A percentile compares a stretch with the other conserved stretches of the same genome.
Evolutionary conservation across 2,113 vertebrate species (phyloP).

Genomic region (Bufo bufo): DNA sequence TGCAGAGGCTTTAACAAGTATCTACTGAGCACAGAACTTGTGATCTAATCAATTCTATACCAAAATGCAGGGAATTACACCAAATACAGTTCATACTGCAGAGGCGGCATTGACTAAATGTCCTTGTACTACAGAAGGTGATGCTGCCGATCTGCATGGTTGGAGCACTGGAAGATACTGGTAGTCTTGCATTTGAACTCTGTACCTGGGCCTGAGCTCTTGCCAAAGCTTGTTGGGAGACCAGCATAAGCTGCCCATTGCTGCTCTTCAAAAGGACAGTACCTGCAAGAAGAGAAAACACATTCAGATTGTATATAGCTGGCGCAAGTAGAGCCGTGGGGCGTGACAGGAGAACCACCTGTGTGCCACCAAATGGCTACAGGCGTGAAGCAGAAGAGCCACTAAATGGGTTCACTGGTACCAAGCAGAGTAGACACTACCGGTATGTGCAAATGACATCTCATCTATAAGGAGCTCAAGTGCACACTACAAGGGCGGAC

Average conservation of each 20-base stretch:
- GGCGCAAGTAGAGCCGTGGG: too few species aligned
- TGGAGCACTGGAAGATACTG: slow-evolving; percentile 62
- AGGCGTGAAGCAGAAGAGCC: too few species aligned
- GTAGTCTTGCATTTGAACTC: slow-evolving; percentile 65
- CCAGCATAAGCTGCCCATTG: slow-evolving; percentile 90
- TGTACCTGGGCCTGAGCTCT: slow-evolving; percentile 71
- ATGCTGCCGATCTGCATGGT: slow-evolving; percentile 70
- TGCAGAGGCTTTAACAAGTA: too few species aligned
- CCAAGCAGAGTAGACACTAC: too few species aligned
- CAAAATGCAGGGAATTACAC: not conserved
- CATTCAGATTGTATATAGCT: not conserved
- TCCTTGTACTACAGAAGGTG: not conserved
- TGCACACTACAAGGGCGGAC: too few species aligned
- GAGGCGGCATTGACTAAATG: not conserved
- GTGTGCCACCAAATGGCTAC: too few species aligned
- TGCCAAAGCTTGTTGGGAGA: slow-evolving; percentile 88
- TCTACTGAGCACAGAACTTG: too few species aligned
- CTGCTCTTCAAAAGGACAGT: slow-evolving; percentile 91
- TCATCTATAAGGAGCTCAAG: too few species aligned
- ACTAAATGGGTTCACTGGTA: too few species aligned
- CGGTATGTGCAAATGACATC: too few species aligned
- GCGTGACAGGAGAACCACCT: too few species aligned
- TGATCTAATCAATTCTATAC: too few species aligned
- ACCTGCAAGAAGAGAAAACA: slow-evolving; percentile 72
- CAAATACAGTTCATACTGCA: not conserved